Conservation (phyloP, 2,888 invertebrate species). For the Drosophila helvetica region DNA sequence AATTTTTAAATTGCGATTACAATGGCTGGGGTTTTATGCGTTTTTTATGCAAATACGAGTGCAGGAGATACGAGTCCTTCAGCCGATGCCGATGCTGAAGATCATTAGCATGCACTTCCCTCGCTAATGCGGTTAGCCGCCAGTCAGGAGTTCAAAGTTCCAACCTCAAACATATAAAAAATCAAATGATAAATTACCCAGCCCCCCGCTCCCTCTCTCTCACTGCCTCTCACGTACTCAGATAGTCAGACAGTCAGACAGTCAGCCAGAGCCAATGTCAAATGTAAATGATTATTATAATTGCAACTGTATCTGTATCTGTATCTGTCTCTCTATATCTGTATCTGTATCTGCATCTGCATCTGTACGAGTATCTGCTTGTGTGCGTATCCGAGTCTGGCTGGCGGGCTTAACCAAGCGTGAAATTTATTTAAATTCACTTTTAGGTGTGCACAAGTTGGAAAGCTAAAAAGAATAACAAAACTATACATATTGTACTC, state of each 20-base stretch:
- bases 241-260: conserved; percentile 49
- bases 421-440: conserved; percentile 81
- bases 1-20: conserved; percentile 45
- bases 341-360: conserved; percentile 11
- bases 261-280: conserved; percentile 67
- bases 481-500: not conserved
- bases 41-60: conserved; percentile 71
- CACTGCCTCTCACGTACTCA: not conserved
- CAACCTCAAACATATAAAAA: conserved; percentile 23
- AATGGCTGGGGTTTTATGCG: conserved; percentile 57
- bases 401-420: conserved; percentile 72
- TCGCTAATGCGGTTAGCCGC: conserved; percentile 20
- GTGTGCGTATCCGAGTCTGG: conserved; percentile 44
- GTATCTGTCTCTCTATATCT: conserved; percentile 32
- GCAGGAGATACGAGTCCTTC: conserved; percentile 2
- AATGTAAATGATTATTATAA: conserved; percentile 77
- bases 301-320: conserved; percentile 52
- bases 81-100: conserved; percentile 4
- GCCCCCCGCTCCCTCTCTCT: conserved; percentile 18
- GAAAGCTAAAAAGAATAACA: conserved; percentile 42
- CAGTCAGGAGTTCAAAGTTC: conserved; percentile 13
- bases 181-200: conserved; percentile 77
- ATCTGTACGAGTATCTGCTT: no score
- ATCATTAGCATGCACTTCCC: conserved; percentile 44
- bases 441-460: conserved; percentile 77